Conservation (phyloP, 2,888 invertebrate species). For the Drosophila affinis region DNA sequence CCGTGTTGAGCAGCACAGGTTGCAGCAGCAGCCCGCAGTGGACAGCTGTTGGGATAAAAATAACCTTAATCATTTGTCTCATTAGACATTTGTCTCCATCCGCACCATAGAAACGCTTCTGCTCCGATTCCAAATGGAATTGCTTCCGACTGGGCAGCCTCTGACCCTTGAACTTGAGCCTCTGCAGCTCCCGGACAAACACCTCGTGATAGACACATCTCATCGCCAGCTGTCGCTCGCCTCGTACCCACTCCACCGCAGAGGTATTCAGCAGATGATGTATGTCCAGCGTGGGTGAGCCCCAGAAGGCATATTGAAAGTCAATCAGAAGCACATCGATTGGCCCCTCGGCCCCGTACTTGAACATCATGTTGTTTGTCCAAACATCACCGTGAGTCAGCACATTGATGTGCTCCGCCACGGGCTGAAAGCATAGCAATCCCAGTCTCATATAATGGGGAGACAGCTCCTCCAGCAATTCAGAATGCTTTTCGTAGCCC, state of each 20-base stretch:
- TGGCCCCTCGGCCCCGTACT: constrained; percentile 65
- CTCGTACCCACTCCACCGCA: constrained; percentile 67
- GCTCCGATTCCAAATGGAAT: constrained; percentile 70
- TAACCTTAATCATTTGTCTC: neutral
- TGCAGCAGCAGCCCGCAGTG: constrained; percentile 73
- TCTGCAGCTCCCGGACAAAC: constrained; percentile 60
- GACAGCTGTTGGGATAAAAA: constrained; percentile 60
- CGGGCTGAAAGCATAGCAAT: constrained; percentile 70
- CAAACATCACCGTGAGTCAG: constrained; percentile 81
- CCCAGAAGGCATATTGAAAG: constrained; percentile 80
- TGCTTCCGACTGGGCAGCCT: constrained; percentile 75
- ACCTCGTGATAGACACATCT: constrained; percentile 71
- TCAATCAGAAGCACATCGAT: constrained; percentile 77
- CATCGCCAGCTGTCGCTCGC: constrained; percentile 71
- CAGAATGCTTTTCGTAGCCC: constrained; percentile 57
- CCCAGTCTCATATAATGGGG: constrained; percentile 71
- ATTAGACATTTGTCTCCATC: neutral
- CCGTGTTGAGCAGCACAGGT: constrained; percentile 73
- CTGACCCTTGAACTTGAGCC: constrained; percentile 57
- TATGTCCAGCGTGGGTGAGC: constrained; percentile 79
- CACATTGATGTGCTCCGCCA: constrained; percentile 67
- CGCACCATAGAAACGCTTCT: constrained; percentile 75
- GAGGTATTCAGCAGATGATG: constrained; percentile 80
- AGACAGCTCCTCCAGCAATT: constrained; percentile 64
- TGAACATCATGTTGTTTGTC: constrained; percentile 81